Percentiles rank a stretch among this genome's conserved stretches.
Conservation (phyloP, 2,797 vertebrate species). For the Scolopax bukidnonensis region DNA sequence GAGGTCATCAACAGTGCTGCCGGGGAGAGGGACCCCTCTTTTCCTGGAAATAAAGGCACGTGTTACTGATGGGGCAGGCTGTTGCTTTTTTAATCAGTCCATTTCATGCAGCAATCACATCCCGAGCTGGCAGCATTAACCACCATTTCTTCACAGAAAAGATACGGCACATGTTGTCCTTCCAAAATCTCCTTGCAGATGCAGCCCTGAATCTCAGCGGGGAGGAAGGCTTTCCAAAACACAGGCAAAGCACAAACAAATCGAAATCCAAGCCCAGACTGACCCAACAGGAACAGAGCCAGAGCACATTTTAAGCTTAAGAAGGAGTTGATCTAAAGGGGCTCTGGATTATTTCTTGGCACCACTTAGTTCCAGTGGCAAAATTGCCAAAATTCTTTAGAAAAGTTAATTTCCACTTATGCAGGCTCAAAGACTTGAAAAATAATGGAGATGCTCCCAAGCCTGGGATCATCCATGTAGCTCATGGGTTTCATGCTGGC, state of each 20-base stretch:
- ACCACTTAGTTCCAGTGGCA: neutral
- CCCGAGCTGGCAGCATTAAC: neutral
- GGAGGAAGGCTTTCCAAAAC: neutral
- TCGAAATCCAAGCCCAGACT: neutral
- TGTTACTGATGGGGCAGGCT: neutral
- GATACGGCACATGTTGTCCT: neutral
- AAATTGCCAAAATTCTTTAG: slow-evolving; percentile 8
- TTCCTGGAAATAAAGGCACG: slow-evolving; percentile 70
- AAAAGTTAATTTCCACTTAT: neutral
- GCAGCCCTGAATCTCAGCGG: neutral
- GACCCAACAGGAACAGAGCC: neutral
- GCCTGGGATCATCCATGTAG: accelerated
- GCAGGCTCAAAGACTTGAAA: neutral
- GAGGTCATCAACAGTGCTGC: slow-evolving; percentile 73
- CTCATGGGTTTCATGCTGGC: neutral
- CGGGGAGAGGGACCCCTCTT: slow-evolving; percentile 82
- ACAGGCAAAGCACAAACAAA: slow-evolving; percentile 6
- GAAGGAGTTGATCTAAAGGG: neutral
- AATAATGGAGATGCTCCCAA: neutral
- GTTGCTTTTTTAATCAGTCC: neutral
- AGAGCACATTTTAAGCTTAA: neutral
- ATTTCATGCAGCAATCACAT: accelerated
- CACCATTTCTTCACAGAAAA: neutral
- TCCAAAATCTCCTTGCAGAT: neutral
- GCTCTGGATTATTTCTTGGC: slow-evolving; percentile 31